Evolutionary conservation across 2,888 invertebrate genomes (phyloP), one percentile per base, ranked within the genome.

Genomic region (Lithophane ornitopus): DNA sequence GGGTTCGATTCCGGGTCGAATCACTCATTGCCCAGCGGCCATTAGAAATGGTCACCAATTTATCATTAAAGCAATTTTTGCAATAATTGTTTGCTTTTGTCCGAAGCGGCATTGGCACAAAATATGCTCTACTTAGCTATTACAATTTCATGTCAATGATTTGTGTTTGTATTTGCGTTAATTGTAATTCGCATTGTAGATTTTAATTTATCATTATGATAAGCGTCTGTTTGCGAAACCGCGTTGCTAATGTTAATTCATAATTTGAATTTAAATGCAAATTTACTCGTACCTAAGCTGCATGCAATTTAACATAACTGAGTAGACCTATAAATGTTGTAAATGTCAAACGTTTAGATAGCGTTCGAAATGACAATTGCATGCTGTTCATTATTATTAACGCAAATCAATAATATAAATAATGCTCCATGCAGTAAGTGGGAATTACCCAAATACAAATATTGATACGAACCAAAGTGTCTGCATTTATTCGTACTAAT

Each of bases 61-160:
- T 96, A 96, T 96, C 96, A 96, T 96, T 96, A 96, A 92, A 94
- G 94, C 96, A 94, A 96, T 96, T 96, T 96, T 96, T 95, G 95
- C 95, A 95, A 95, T 96, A 94, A 95, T 95, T 95, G 95, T 95
- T 95, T 92, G 94, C 93, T 93, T 92, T 94, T 93, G 92, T 91
- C 85, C 86, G 85, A 80, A 82, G 73, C 73, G 81, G 76, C 70
- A 72, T 49, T 65, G 81, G 7, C 79, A 52, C 54, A 87, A 82
- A 91, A 78, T 87, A 88, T 95, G 93, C 96, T 95, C 95, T 92
- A 94, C 92, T 89, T 90, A 28, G 34, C 9, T 52, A 34, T 26
- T 28, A 63, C 41, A 39, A 41, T 65, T 71, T 69, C 34, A 70
- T 52, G 2, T n/a, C 56, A 56, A 54, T 34, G 56, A 69, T 78